Conservation (phyloP, 2,888 invertebrate species). For the Rotaria magnacalcarata region DNA sequence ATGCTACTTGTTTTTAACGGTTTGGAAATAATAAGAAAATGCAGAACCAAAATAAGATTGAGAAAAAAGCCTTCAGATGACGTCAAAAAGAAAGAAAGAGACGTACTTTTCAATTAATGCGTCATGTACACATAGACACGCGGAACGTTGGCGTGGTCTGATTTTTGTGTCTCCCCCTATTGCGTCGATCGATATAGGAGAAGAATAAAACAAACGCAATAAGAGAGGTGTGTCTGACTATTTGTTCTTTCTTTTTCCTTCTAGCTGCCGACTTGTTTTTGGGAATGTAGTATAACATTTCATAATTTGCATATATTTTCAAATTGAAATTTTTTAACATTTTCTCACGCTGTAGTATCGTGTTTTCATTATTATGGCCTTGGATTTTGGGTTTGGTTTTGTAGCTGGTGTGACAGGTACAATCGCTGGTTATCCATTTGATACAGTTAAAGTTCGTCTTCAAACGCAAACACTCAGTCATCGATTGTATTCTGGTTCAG, state of each 20-base stretch:
- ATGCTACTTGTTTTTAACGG: not conserved
- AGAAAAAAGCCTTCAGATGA: not conserved
- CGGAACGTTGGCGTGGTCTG: too few relatives aligned
- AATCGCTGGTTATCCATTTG: constrained; percentile 44
- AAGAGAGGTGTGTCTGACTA: not conserved
- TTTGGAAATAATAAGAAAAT: not conserved
- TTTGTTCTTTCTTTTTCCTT: not conserved
- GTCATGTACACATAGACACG: not conserved
- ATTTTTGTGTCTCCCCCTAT: not conserved
- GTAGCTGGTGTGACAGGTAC: constrained; percentile 40
- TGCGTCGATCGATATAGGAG: not conserved
- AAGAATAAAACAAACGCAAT: not conserved
- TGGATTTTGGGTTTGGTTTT: constrained; percentile 33
- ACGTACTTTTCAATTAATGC: not conserved
- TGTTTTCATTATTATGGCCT: not conserved
- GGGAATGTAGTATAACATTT: too few relatives aligned
- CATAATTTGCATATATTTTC: not conserved
- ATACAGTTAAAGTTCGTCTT: constrained; percentile 44
- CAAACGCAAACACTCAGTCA: constrained; percentile 42
- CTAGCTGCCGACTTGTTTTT: too few relatives aligned
- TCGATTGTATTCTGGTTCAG: constrained; percentile 37
- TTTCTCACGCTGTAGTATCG: not conserved
- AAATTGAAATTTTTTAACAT: not conserved
- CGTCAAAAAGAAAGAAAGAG: not conserved
- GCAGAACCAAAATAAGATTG: not conserved